phyloP scores from a whole-genome alignment of 2,888 invertebrate genomes.

The Drosophila kuntzei region DNA sequence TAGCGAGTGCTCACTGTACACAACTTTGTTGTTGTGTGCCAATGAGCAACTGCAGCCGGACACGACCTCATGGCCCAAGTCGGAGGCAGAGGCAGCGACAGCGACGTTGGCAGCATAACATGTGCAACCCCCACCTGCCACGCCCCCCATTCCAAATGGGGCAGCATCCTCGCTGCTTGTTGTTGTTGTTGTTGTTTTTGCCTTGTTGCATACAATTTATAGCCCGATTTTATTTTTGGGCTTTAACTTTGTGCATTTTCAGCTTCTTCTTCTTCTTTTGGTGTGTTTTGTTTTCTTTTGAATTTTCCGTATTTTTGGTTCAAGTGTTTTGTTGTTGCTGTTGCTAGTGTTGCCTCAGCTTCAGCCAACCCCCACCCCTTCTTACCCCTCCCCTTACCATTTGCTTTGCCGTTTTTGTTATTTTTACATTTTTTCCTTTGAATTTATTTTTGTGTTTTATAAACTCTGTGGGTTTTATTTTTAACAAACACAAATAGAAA shows the following conservation, averaged over 20 bases:
- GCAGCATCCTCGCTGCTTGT: not conserved
- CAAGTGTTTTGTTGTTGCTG: conserved; percentile 45
- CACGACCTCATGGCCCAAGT: conserved; percentile 45
- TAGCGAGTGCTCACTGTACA: conserved; percentile 40
- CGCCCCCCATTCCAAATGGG: not conserved
- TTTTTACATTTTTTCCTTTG: conserved; percentile 78
- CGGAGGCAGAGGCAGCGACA: not conserved
- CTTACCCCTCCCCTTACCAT: not conserved
- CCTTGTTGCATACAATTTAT: conserved; percentile 61
- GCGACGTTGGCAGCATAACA: conserved; percentile 34
- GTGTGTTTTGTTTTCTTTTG: conserved; percentile 52
- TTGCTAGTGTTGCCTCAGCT: conserved; percentile 48
- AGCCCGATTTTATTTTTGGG: conserved; percentile 59
- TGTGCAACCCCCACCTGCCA: conserved; percentile 52
- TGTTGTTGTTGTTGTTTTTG: too few relatives aligned
- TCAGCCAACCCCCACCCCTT: not conserved
- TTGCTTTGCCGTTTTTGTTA: conserved; percentile 61
- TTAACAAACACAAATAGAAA: conserved; percentile 68
- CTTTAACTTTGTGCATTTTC: conserved; percentile 61
- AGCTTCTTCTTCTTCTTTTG: conserved; percentile 27
- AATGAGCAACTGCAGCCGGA: conserved; percentile 16
- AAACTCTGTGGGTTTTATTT: conserved; percentile 79
- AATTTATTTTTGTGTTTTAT: conserved; percentile 80
- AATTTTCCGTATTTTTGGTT: conserved; percentile 59
- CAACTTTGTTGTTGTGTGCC: conserved; percentile 36